phyloP scores from a whole-genome alignment of 30 jellyfish, hydroid and myxozoan genomes.

The Mastigias papua region DNA sequence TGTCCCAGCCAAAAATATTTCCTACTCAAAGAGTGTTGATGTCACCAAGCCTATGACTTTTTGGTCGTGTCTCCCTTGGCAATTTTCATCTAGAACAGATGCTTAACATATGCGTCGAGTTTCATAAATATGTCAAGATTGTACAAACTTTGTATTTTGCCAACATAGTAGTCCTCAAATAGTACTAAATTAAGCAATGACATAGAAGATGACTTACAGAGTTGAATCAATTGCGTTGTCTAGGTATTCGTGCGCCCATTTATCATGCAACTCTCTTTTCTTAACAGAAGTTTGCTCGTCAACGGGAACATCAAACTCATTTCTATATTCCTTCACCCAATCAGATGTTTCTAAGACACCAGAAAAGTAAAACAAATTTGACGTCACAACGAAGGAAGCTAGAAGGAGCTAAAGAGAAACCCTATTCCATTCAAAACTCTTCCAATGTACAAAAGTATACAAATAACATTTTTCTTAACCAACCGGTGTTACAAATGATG shows the following conservation, averaged over 20 bases:
- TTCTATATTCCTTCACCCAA: conserved; percentile 59
- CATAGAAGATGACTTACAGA: background rate
- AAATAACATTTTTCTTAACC: too few relatives aligned
- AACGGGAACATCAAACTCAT: conserved; percentile 10
- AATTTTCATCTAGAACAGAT: background rate
- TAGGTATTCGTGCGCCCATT: conserved; percentile 82
- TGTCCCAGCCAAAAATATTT: too few relatives aligned
- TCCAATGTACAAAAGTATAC: too few relatives aligned
- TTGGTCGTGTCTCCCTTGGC: too few relatives aligned
- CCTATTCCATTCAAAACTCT: too few relatives aligned
- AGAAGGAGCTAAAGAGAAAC: too few relatives aligned
- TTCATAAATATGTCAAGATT: background rate
- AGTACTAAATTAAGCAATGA: background rate
- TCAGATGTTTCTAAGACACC: background rate
- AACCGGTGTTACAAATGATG: too few relatives aligned
- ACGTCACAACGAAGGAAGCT: too few relatives aligned
- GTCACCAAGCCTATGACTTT: too few relatives aligned
- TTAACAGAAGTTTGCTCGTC: background rate
- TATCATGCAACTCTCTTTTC: background rate
- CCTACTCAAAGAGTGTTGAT: too few relatives aligned
- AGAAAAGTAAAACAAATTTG: too few relatives aligned
- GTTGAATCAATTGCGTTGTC: conserved; percentile 35
- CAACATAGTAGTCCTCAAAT: background rate
- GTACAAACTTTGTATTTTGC: background rate
- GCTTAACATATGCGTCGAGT: background rate